Conservation (phyloP, 2,113 vertebrate species). For the Rhinichthys klamathensis region DNA sequence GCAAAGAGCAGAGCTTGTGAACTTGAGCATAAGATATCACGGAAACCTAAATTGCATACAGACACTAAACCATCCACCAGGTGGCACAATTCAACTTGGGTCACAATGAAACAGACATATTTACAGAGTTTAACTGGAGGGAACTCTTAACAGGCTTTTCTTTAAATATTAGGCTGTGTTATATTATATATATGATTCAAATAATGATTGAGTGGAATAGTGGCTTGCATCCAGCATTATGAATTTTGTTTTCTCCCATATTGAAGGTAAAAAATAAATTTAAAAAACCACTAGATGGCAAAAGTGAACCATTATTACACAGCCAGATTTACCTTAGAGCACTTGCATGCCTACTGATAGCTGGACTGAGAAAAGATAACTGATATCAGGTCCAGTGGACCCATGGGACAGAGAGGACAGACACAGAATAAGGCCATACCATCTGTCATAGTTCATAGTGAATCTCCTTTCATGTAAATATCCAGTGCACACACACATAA, state of each 20-base stretch:
- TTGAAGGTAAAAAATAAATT: not conserved
- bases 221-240: not conserved
- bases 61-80: not conserved
- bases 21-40: not conserved
- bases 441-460: conserved; percentile 53
- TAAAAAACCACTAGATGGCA: conserved; percentile 55
- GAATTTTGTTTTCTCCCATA: too few relatives aligned
- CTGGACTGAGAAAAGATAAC: conserved; percentile 23
- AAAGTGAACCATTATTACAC: conserved; percentile 2
- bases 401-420: conserved; percentile 31
- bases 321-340: not conserved
- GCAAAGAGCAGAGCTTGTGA: not conserved
- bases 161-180: not conserved
- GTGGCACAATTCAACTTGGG: not conserved
- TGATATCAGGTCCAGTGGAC: conserved; percentile 26
- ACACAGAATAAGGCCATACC: conserved; percentile 43
- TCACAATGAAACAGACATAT: not conserved
- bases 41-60: not conserved
- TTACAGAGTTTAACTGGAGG: not conserved
- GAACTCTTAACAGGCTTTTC: not conserved
- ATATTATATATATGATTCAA: not conserved
- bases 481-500: too few relatives aligned
- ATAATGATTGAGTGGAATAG: not conserved
- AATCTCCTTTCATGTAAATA: too few relatives aligned
- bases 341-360: conserved; percentile 18